Evolutionary conservation across 2,113 vertebrate genomes (phyloP).

Genomic region (Pandion haliaetus): DNA sequence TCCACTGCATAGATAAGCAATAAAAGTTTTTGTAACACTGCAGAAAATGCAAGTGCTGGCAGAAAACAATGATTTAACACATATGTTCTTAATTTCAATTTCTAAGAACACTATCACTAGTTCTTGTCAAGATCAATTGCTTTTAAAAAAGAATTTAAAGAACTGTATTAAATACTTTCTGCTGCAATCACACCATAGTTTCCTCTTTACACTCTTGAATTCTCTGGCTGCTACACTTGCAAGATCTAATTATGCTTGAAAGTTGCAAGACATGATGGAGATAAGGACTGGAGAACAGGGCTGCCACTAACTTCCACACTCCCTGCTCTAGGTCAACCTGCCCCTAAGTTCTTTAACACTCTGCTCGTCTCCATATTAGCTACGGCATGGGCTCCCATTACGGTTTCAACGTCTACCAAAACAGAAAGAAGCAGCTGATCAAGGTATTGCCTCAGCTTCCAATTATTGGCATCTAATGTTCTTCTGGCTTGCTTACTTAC

Average conservation of each 20-base stretch:
- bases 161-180: background rate
- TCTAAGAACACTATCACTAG: background rate
- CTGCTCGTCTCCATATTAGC: background rate
- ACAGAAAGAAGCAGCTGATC: background rate
- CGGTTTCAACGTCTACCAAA: background rate
- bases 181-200: background rate
- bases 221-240: background rate
- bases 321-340: fast-evolving
- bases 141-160: background rate
- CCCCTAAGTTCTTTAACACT: fast-evolving
- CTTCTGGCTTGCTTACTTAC: background rate
- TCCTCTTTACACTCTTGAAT: background rate
- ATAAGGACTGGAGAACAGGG: background rate
- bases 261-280: background rate
- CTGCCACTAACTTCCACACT: background rate
- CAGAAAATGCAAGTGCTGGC: background rate
- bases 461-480: background rate
- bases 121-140: background rate
- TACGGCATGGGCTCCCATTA: background rate
- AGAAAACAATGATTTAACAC: background rate
- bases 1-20: background rate
- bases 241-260: background rate
- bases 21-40: background rate
- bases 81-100: background rate
- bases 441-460: background rate